A percentile compares a stretch with the other conserved stretches of the same genome.
phyloP scores from a whole-genome alignment of 2,888 invertebrate genomes.

The Lathronympha strigana region DNA sequence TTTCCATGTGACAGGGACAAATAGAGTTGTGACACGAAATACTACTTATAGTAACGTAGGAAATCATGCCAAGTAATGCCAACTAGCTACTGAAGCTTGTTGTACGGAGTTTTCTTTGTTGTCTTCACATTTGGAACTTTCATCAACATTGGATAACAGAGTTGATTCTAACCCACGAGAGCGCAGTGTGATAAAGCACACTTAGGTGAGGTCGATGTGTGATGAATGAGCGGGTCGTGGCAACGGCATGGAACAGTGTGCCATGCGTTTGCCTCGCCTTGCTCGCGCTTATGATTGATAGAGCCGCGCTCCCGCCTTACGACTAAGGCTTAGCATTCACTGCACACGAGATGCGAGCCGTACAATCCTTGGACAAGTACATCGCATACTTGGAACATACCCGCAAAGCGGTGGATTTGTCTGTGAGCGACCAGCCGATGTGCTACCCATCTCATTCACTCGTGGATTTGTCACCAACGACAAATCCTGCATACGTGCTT shows the following conservation, averaged over 20 bases:
- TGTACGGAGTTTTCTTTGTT: no score
- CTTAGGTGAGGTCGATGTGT: constrained; percentile 78
- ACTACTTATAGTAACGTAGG: no score
- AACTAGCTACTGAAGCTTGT: no score
- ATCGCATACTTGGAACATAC: neutral
- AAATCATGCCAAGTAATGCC: neutral
- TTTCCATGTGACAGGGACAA: no score
- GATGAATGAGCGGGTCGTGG: constrained; percentile 72
- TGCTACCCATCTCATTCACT: neutral
- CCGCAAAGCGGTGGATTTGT: neutral
- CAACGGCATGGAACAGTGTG: constrained; percentile 66
- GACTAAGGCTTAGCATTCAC: constrained; percentile 5
- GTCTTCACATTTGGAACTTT: constrained; percentile 48
- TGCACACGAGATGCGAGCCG: neutral
- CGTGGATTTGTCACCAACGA: neutral
- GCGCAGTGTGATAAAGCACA: constrained; percentile 69
- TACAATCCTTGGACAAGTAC: neutral
- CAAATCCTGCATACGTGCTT: neutral
- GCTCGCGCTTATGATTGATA: constrained; percentile 70
- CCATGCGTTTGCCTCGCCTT: constrained; percentile 50
- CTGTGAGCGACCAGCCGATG: neutral
- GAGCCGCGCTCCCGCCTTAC: constrained; percentile 50
- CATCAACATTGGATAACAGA: constrained; percentile 45
- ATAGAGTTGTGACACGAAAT: no score
- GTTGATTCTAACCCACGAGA: constrained; percentile 50